These are phyloP conservation scores for Oreochromis tanganicae DNA, from an alignment of 2,113 vertebrate genomes.

Conservation along the genomic window DNA sequence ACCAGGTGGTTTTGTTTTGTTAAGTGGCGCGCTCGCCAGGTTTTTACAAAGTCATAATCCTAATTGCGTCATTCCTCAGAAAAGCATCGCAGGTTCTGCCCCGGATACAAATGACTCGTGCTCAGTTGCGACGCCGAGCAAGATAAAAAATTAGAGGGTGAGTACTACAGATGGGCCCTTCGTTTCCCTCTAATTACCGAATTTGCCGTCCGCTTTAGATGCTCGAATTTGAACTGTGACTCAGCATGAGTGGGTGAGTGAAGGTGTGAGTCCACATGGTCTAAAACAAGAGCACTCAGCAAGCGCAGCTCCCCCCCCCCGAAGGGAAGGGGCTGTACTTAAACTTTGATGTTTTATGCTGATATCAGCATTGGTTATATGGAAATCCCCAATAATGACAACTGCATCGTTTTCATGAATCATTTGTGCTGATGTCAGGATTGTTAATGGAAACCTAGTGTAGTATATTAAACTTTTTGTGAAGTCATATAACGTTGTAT, in stretches of 20 bases:
- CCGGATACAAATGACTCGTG: conserved; percentile 22
- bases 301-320: fast-evolving
- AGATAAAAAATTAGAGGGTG: conserved; percentile 28
- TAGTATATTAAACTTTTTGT: background rate
- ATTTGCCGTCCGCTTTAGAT: conserved; percentile 31
- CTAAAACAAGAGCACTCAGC: background rate
- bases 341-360: background rate
- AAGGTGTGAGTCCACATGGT: background rate
- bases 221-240: background rate
- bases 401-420: background rate
- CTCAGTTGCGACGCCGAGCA: background rate
- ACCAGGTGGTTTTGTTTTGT: conserved; percentile 67
- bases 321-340: background rate
- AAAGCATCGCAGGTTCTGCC: conserved; percentile 34
- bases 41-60: conserved; percentile 65
- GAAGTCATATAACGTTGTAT: background rate
- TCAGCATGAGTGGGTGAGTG: background rate
- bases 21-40: conserved; percentile 44
- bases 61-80: conserved; percentile 63
- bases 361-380: background rate
- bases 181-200: conserved; percentile 28
- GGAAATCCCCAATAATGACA: background rate
- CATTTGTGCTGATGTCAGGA: background rate
- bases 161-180: conserved; percentile 43
- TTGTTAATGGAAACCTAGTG: background rate